phyloP scores from a whole-genome alignment of 2,797 vertebrate genomes.

The Gymnodraco acuticeps region DNA sequence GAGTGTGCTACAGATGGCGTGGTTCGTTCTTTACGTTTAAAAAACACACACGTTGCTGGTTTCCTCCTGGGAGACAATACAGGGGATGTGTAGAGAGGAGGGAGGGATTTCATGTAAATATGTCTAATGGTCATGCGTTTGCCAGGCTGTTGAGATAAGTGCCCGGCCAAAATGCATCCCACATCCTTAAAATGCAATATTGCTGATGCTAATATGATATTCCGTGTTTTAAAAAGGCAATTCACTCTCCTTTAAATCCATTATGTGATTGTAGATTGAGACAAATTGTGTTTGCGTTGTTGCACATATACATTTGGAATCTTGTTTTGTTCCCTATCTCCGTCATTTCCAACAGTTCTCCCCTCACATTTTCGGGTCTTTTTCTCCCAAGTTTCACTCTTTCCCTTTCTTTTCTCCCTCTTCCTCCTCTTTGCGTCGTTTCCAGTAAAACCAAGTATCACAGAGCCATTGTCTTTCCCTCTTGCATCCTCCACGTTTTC shows the following conservation, averaged over 20 bases:
- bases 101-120: conserved; percentile 65
- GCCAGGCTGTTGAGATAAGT: conserved; percentile 63
- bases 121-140: conserved; percentile 53
- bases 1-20: conserved; percentile 73
- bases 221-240: conserved; percentile 39
- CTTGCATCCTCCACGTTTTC: conserved; percentile 43
- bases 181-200: conserved; percentile 51
- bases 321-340: conserved; percentile 41
- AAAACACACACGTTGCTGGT: conserved; percentile 62
- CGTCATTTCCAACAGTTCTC: conserved; percentile 40
- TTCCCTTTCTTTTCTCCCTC: conserved; percentile 12
- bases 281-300: conserved; percentile 29
- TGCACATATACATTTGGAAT: conserved; percentile 45
- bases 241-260: conserved; percentile 44
- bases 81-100: conserved; percentile 39
- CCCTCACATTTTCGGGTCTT: conserved; percentile 7
- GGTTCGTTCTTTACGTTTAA: conserved; percentile 58
- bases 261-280: conserved; percentile 20
- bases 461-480: conserved; percentile 50
- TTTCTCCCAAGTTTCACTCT: conserved; percentile 25
- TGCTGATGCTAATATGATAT: conserved; percentile 32
- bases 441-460: conserved; percentile 59
- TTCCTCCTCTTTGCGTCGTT: conserved; percentile 29
- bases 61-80: conserved; percentile 59
- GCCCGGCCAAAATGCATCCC: conserved; percentile 51